Conservation (phyloP, 2,797 vertebrate species). For the Tokudaia tokunoshimensis region DNA sequence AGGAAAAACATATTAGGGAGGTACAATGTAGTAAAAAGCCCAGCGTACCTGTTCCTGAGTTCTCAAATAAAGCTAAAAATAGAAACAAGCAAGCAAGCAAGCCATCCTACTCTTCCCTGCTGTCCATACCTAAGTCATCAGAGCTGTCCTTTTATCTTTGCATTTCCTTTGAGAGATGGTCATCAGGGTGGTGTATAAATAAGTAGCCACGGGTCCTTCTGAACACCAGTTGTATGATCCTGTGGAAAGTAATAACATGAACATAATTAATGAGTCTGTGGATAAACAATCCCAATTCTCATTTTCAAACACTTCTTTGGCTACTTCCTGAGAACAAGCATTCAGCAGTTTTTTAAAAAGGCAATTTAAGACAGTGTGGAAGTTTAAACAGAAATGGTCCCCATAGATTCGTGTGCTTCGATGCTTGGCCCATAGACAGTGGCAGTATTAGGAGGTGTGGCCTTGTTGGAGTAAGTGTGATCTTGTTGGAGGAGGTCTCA, state of each 20-base stretch:
- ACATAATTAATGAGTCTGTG: background rate
- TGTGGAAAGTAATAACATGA: background rate
- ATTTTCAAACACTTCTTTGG: background rate
- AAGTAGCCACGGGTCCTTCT: background rate
- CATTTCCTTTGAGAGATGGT: background rate
- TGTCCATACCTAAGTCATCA: background rate
- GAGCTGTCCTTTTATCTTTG: background rate
- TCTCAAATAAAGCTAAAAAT: background rate
- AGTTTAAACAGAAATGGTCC: background rate
- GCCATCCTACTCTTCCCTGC: background rate
- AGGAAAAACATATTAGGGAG: background rate
- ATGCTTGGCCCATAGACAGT: background rate
- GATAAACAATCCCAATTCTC: background rate
- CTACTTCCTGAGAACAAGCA: background rate
- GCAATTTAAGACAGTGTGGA: background rate
- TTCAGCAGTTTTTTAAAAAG: background rate
- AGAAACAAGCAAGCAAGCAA: background rate
- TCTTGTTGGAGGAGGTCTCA: background rate
- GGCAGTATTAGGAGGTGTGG: background rate
- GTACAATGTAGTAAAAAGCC: background rate
- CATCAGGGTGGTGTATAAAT: background rate
- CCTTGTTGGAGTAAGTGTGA: background rate
- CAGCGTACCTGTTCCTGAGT: background rate
- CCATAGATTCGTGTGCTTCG: background rate
- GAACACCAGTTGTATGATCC: background rate